Evolutionary conservation across 2,113 vertebrate genomes (phyloP), one percentile per base, ranked within the genome.

Genomic region (Ameiurus melas): DNA sequence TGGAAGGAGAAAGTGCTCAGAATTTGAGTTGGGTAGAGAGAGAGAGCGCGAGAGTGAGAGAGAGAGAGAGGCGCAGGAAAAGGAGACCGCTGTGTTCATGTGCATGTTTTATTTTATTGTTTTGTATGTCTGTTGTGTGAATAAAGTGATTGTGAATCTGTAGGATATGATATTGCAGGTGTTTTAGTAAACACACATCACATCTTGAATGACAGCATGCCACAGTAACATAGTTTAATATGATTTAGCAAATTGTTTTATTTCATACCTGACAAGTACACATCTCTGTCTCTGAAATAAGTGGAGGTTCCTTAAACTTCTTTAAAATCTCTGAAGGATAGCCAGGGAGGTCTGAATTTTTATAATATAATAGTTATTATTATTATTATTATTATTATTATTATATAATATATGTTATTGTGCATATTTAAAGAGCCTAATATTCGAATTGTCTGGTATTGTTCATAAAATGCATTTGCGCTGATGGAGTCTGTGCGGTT

Each of bases 11-110:
- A 93, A 91, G 94, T 94, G 93, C 91, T 95, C 94, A 92, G 94
- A 94, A 94, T 95, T 94, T 94, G 94, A 96, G 94, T 94, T 93
- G 89, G 93, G 91, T 91, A 87, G 93, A 91, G 89, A 90, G 93
- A 89, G 90, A 55, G 88, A 90, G 90, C 89, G 90, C 57, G 88
- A 4, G 3, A 89, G 90, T 51, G 88, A 90, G 90, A 39, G 39
- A 43, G 4, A 43, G 43, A 0, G 43, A 47, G 43, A 90, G 90
- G 25, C 30, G 14, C 12, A 90, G 87, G 51, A 64, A 55, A 47
- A 78, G 39, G 57, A 85, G 84, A 68, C 22, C 33, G 30, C 77
- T 20, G 57, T 92, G 92, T 90, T 93, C 66, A 90, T 90, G 91
- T 90, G 89, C 87, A 90, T 93, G 87, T 92, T 90, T 39, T 88